Evolutionary conservation across 2,797 vertebrate species (phyloP).

Genomic region (Pyrocephalus nanus): DNA sequence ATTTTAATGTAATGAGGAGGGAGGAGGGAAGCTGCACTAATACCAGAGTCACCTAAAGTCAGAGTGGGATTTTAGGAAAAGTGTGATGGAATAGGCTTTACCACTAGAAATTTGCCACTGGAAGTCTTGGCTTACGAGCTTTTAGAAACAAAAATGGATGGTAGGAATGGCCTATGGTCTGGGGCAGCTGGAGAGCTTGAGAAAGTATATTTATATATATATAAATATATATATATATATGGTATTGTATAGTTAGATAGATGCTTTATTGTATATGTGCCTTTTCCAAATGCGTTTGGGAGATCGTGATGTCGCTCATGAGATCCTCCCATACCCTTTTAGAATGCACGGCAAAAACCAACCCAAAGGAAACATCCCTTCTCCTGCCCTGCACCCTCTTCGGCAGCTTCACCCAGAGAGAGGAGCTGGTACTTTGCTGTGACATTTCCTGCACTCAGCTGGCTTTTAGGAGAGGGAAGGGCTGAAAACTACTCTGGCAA

Average conservation of each 20-base stretch:
- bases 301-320: slow-evolving; percentile 16
- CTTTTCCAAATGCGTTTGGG: slow-evolving; percentile 74
- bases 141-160: background rate
- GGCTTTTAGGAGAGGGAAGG: background rate
- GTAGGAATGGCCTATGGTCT: background rate
- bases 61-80: background rate
- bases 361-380: slow-evolving; percentile 29
- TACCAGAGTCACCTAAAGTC: rapidly evolving
- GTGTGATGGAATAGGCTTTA: background rate
- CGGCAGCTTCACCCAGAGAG: background rate
- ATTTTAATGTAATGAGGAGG: background rate
- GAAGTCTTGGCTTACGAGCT: background rate
- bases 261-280: slow-evolving; percentile 72
- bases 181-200: slow-evolving; percentile 61
- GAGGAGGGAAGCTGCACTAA: background rate
- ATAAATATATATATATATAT: slow-evolving; percentile 21
- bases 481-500: background rate
- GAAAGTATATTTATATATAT: slow-evolving; percentile 48
- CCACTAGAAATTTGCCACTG: background rate
- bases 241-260: slow-evolving; percentile 58
- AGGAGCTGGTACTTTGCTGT: background rate
- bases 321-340: slow-evolving; percentile 31
- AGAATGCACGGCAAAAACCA: slow-evolving; percentile 54
- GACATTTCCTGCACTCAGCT: background rate
- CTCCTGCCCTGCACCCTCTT: background rate